These are phyloP conservation scores for Tichodroma muraria DNA, from an alignment of 2,113 vertebrate genomes.

Conservation along the genomic window DNA sequence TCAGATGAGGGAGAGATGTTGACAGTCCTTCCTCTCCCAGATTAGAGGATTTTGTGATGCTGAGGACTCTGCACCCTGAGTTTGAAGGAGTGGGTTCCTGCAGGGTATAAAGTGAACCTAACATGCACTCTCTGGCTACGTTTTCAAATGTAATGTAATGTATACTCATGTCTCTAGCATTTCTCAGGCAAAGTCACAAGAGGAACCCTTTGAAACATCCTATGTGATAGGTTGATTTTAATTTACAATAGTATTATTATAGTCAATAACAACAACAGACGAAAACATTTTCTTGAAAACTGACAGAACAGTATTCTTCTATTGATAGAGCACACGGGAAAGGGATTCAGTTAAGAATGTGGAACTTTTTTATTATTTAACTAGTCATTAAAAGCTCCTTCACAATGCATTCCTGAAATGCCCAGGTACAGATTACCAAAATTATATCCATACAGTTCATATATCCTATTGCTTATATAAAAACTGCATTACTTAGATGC, in stretches of 20 bases:
- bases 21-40: not conserved
- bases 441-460: not conserved
- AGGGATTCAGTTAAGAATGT: not conserved
- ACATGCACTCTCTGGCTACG: accelerated
- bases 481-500: not conserved
- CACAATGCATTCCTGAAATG: not conserved
- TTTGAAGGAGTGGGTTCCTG: not conserved
- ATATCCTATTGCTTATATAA: not conserved
- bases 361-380: not conserved
- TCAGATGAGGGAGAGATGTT: not conserved
- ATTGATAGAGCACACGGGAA: not conserved
- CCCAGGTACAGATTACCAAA: not conserved
- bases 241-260: not conserved
- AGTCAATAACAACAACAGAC: not conserved
- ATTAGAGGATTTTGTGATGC: not conserved
- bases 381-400: not conserved
- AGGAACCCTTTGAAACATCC: not conserved
- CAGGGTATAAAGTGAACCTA: not conserved
- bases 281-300: not conserved
- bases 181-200: not conserved
- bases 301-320: not conserved
- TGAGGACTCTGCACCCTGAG: not conserved
- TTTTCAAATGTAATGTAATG: not conserved
- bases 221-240: not conserved
- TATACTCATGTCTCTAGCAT: not conserved